Percentiles rank a stretch among this genome's conserved stretches.
These are phyloP conservation scores for Protomyctophum bolini DNA, from an alignment of 2,113 vertebrate species.

Conservation along the genomic window DNA sequence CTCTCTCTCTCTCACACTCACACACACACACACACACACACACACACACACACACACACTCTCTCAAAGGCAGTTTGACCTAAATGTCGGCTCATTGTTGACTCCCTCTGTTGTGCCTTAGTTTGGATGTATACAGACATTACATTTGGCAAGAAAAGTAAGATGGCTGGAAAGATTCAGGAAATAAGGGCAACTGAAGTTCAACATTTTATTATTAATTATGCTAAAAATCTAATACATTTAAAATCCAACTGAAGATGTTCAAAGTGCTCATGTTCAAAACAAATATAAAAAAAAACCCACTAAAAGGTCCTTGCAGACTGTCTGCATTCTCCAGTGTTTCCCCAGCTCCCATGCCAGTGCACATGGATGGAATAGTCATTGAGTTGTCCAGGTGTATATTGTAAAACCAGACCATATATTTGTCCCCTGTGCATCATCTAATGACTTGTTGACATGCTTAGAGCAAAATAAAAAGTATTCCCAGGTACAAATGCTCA, in stretches of 20 bases:
- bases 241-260: slow-evolving; percentile 18
- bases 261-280: slow-evolving; percentile 45
- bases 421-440: slow-evolving; percentile 17
- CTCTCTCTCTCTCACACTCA: no score
- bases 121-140: slow-evolving; percentile 28
- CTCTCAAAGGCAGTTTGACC: slow-evolving; percentile 10
- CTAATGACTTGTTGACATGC: slow-evolving; percentile 12
- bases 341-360: slow-evolving; percentile 20
- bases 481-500: background rate
- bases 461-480: slow-evolving; percentile 29
- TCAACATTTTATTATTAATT: background rate
- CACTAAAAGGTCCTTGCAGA: no score
- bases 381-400: slow-evolving; percentile 3
- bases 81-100: slow-evolving; percentile 22
- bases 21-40: background rate
- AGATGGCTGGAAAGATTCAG: background rate
- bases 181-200: slow-evolving; percentile 8
- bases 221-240: slow-evolving; percentile 1
- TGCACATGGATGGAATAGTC: slow-evolving; percentile 25
- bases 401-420: background rate
- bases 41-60: background rate
- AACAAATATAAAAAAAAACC: slow-evolving; percentile 15
- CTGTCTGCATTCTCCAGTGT: background rate
- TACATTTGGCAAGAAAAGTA: background rate
- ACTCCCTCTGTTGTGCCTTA: background rate